Conservation (phyloP, 2,888 invertebrate species). For the Dicycla oo region DNA sequence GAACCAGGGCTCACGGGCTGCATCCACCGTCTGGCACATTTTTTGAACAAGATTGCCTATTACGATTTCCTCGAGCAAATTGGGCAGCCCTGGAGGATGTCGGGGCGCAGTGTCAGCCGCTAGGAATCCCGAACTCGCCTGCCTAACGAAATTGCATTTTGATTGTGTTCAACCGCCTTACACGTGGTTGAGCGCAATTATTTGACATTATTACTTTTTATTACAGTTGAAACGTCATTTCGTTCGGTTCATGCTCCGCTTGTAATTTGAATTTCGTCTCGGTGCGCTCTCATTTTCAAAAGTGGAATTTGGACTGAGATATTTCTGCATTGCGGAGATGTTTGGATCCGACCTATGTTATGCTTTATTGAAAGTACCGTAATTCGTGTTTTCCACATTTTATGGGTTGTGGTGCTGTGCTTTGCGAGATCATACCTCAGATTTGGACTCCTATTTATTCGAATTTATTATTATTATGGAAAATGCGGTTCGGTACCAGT, state of each 20-base stretch:
- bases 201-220: conserved; percentile 83
- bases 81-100: conserved; percentile 65
- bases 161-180: conserved; percentile 79
- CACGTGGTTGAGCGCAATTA: conserved; percentile 82
- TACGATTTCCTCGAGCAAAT: conserved; percentile 64
- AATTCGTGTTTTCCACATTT: conserved; percentile 49
- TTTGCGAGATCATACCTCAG: conserved; percentile 20
- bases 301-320: conserved; percentile 56
- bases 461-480: not conserved
- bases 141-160: conserved; percentile 83
- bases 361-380: conserved; percentile 58
- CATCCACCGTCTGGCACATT: conserved; percentile 54
- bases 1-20: conserved; percentile 36
- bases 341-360: conserved; percentile 56
- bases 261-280: conserved; percentile 68
- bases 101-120: conserved; percentile 53
- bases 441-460: conserved; percentile 35
- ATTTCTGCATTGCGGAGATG: conserved; percentile 63
- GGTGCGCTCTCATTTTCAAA: conserved; percentile 61
- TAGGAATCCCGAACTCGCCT: conserved; percentile 61
- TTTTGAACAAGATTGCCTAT: conserved; percentile 67
- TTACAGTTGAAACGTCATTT: conserved; percentile 71
- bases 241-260: conserved; percentile 61
- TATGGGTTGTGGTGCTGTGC: conserved; percentile 34
- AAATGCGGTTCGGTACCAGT: conserved; percentile 17